Evolutionary conservation across 2,797 vertebrate species (phyloP).

Genomic region (Balearica regulorum): DNA sequence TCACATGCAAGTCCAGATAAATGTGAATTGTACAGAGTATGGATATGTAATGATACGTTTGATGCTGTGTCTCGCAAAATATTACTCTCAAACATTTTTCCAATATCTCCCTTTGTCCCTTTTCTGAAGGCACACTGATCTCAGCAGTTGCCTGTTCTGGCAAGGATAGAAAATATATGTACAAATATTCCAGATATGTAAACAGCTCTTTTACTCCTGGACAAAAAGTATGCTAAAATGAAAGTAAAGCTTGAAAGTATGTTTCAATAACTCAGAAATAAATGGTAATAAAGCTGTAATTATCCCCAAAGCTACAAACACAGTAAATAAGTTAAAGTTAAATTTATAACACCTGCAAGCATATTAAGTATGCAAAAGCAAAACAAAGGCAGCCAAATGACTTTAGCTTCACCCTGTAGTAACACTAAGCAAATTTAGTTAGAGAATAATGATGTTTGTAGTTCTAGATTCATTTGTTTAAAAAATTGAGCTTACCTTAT

Average conservation of each 20-base stretch:
- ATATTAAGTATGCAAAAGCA: slow-evolving; percentile 14
- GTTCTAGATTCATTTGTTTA: neutral
- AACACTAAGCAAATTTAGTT: slow-evolving; percentile 48
- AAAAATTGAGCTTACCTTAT: neutral
- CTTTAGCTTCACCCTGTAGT: slow-evolving; percentile 50
- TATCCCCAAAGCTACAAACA: slow-evolving; percentile 38
- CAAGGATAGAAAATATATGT: neutral
- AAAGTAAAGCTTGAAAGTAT: slow-evolving; percentile 14
- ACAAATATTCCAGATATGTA: neutral
- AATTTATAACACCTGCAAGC: slow-evolving; percentile 42
- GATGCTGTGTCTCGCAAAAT: neutral
- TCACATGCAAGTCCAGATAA: neutral
- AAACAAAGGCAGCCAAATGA: slow-evolving; percentile 47
- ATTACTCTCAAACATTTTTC: neutral
- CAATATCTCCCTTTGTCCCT: neutral
- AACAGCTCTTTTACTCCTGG: neutral
- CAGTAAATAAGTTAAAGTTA: slow-evolving; percentile 52
- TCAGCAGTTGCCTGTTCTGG: neutral
- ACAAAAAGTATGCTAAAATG: neutral
- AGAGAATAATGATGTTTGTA: slow-evolving; percentile 38
- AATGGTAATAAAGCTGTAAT: slow-evolving; percentile 42
- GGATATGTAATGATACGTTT: neutral
- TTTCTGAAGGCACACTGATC: neutral
- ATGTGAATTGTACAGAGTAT: neutral
- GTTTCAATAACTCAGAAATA: slow-evolving; percentile 45